phyloP scores from a whole-genome alignment of 1,140 invertebrate species.

The Portunus trituberculatus region DNA sequence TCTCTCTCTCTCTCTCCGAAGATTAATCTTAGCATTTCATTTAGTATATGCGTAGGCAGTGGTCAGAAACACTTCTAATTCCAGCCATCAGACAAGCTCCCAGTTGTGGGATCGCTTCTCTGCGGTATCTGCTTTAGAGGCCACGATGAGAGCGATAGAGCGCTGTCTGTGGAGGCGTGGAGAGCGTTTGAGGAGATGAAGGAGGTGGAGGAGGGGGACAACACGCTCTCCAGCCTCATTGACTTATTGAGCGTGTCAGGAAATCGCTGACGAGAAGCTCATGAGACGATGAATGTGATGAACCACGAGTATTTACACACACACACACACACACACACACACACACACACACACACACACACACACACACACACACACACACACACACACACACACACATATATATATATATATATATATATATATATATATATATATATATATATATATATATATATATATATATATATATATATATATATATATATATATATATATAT shows the following conservation, averaged over 20 bases:
- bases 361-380: constrained; percentile 20
- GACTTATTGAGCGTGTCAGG: constrained; percentile 2
- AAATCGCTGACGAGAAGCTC: neutral
- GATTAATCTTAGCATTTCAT: too few relatives aligned
- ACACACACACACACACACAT: neutral
- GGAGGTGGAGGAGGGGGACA: neutral
- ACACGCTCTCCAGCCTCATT: neutral
- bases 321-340: neutral
- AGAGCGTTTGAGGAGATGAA: neutral
- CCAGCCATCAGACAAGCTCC: neutral
- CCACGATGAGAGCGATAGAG: neutral
- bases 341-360: constrained; percentile 10
- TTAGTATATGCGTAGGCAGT: too few relatives aligned
- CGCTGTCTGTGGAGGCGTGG: neutral
- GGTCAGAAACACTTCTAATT: too few relatives aligned
- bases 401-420: too few relatives aligned
- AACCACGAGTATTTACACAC: neutral
- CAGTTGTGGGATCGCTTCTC: neutral
- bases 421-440: too few relatives aligned
- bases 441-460: too few relatives aligned
- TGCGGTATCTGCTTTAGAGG: neutral
- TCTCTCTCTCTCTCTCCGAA: too few relatives aligned
- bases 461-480: too few relatives aligned
- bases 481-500: too few relatives aligned
- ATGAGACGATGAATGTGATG: neutral